These are phyloP conservation scores for Trypoxylon attenuatum DNA, from an alignment of 2,888 invertebrate genomes.

Conservation along the genomic window DNA sequence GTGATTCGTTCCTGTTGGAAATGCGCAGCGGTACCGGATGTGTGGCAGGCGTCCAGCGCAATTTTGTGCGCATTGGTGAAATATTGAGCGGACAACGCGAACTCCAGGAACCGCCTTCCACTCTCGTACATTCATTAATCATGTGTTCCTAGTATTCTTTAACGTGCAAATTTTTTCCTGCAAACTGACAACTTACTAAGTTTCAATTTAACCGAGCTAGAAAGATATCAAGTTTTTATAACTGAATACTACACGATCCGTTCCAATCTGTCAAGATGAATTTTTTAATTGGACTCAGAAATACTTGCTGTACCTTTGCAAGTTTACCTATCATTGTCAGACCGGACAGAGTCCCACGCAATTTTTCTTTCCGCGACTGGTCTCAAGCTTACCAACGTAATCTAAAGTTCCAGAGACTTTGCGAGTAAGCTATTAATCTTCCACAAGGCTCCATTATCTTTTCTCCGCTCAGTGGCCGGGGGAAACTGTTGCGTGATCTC, in stretches of 20 bases:
- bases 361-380: neutral
- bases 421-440: neutral
- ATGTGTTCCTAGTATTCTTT: neutral
- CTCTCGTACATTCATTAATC: conserved; percentile 20
- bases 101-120: neutral
- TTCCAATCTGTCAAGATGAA: neutral
- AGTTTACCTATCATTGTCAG: neutral
- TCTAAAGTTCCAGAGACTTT: neutral
- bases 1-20: no score
- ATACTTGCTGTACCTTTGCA: no score
- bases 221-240: no score
- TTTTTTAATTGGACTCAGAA: neutral
- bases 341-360: neutral
- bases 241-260: no score
- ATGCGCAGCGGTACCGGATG: neutral
- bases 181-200: no score
- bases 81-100: neutral
- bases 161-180: no score
- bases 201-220: no score
- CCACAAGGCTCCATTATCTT: neutral
- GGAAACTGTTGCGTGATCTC: neutral
- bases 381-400: neutral
- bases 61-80: neutral
- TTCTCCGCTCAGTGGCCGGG: neutral
- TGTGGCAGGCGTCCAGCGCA: neutral